Conservation (phyloP, 2,888 invertebrate species). For the Himalopsyche tibetana region DNA sequence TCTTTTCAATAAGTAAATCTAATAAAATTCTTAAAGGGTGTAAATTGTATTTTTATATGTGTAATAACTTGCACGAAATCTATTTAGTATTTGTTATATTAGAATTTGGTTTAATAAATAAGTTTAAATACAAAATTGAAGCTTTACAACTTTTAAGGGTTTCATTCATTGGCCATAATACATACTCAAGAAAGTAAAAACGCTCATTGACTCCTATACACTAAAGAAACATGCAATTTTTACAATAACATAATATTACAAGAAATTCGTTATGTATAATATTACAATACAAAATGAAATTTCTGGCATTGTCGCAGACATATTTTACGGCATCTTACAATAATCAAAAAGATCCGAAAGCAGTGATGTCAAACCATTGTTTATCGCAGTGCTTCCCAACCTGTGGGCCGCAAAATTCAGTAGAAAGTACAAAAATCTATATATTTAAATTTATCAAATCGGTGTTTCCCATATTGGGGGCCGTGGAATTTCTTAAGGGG, state of each 20-base stretch:
- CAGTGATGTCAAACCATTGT: too few relatives aligned
- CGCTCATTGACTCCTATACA: background rate
- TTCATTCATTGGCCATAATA: background rate
- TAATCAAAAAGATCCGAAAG: too few relatives aligned
- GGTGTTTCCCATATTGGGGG: too few relatives aligned
- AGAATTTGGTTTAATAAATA: background rate
- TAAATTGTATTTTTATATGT: too few relatives aligned
- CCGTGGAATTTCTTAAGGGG: too few relatives aligned
- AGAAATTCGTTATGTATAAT: conserved; percentile 2
- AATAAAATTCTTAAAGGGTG: too few relatives aligned
- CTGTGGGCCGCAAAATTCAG: too few relatives aligned
- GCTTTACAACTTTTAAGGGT: background rate
- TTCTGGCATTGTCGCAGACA: background rate
- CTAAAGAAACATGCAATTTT: background rate
- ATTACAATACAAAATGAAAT: background rate
- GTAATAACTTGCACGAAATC: too few relatives aligned
- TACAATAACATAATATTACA: background rate
- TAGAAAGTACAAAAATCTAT: too few relatives aligned
- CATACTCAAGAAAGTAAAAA: background rate
- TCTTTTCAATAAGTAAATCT: too few relatives aligned
- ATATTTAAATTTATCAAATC: too few relatives aligned
- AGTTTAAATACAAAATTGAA: background rate
- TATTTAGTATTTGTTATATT: background rate
- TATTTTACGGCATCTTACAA: background rate
- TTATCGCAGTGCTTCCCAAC: too few relatives aligned